These are phyloP conservation scores for Microcebus jonahi DNA, from an alignment of 2,113 vertebrate genomes.

Conservation along the genomic window DNA sequence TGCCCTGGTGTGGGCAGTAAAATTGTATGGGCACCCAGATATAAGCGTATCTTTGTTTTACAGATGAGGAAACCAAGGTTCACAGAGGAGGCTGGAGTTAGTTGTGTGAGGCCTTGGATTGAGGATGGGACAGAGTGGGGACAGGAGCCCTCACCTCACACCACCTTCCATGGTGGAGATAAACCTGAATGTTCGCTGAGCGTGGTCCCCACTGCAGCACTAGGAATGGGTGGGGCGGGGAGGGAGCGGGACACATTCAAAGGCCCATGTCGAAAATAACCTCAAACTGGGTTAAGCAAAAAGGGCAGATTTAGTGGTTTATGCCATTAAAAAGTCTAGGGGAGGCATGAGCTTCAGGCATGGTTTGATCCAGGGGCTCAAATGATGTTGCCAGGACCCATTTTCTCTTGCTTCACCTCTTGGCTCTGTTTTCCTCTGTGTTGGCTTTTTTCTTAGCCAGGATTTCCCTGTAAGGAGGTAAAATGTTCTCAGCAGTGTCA, in stretches of 20 bases:
- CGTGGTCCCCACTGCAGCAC: too few species aligned
- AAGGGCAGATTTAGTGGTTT: background rate
- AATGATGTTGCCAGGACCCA: background rate
- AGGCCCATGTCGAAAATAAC: background rate
- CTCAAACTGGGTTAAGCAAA: background rate
- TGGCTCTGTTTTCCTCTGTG: background rate
- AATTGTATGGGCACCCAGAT: background rate
- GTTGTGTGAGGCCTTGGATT: background rate
- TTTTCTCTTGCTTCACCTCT: background rate
- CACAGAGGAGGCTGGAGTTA: accelerated
- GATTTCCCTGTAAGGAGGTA: background rate
- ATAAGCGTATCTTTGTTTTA: background rate
- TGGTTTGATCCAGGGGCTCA: constrained; percentile 29
- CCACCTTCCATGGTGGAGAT: background rate
- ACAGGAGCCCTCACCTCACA: background rate
- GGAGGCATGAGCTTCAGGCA: background rate
- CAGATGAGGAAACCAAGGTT: background rate
- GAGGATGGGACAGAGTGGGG: background rate
- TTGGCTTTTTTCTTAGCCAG: background rate
- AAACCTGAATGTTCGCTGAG: background rate
- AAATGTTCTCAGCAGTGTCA: background rate
- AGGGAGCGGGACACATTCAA: background rate
- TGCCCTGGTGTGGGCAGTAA: background rate
- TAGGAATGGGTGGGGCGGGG: background rate
- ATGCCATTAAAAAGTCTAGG: background rate